Percentiles rank a stretch among this genome's conserved stretches.
Conservation (phyloP, 2,888 invertebrate genomes). For the Nineta flava region DNA sequence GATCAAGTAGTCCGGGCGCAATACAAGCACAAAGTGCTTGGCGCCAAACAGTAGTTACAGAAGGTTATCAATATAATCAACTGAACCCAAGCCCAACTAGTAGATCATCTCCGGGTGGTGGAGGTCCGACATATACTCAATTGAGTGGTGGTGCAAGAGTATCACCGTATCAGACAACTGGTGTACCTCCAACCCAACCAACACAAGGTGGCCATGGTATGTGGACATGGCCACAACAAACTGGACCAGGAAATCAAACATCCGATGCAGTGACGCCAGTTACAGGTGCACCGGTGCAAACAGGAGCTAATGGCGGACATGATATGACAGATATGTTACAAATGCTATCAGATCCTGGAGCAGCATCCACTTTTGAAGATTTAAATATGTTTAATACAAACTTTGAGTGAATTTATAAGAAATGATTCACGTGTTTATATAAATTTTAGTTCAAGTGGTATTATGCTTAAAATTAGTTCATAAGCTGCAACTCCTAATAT, state of each 20-base stretch:
- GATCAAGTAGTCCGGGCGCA: slow-evolving; percentile 54
- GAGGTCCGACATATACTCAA: slow-evolving; percentile 57
- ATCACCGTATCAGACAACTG: slow-evolving; percentile 27
- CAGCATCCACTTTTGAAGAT: slow-evolving; percentile 72
- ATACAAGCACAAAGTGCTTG: slow-evolving; percentile 49
- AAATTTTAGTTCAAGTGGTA: too few relatives aligned
- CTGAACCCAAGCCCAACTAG: slow-evolving; percentile 5
- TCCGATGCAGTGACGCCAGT: slow-evolving; percentile 19
- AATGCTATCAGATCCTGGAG: slow-evolving; percentile 71
- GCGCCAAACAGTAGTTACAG: slow-evolving; percentile 49
- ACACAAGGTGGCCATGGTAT: slow-evolving; percentile 25
- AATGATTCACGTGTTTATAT: not conserved
- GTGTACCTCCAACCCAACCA: slow-evolving; percentile 13
- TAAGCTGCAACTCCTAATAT: too few relatives aligned
- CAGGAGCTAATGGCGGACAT: slow-evolving; percentile 36
- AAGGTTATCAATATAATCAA: slow-evolving; percentile 51
- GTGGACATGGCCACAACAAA: slow-evolving; percentile 10
- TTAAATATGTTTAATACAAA: slow-evolving; percentile 79
- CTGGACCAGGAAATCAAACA: not conserved
- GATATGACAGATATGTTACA: slow-evolving; percentile 87
- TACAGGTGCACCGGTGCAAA: slow-evolving; percentile 22
- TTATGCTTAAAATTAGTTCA: too few relatives aligned
- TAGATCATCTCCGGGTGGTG: slow-evolving; percentile 10
- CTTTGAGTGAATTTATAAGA: slow-evolving; percentile 38
- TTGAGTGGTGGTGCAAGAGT: slow-evolving; percentile 42